Conservation (phyloP, 2,888 invertebrate genomes). For the Nasonovia ribisnigri region DNA sequence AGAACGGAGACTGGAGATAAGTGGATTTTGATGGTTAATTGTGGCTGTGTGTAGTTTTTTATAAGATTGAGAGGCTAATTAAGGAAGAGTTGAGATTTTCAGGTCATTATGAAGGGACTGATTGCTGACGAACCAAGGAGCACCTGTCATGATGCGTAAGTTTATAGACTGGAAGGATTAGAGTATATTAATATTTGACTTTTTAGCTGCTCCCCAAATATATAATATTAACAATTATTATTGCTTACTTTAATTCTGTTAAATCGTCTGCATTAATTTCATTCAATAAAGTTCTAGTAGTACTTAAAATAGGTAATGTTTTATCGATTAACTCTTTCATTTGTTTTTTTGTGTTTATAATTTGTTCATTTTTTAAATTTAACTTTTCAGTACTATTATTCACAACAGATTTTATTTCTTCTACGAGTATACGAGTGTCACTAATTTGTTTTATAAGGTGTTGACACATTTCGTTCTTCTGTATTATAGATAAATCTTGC, state of each 20-base stretch:
- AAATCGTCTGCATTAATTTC: slow-evolving; percentile 40
- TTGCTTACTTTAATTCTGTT: slow-evolving; percentile 45
- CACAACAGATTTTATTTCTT: slow-evolving; percentile 29
- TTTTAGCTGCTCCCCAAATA: too few relatives aligned
- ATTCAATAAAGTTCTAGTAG: background rate
- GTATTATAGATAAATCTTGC: slow-evolving; percentile 31
- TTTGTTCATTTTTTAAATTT: slow-evolving; percentile 15
- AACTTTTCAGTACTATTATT: slow-evolving; percentile 34
- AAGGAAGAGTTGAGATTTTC: too few relatives aligned
- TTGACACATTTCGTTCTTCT: slow-evolving; percentile 22
- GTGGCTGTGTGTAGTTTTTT: too few relatives aligned
- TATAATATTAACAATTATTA: background rate
- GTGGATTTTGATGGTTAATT: too few relatives aligned
- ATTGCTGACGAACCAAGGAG: too few relatives aligned
- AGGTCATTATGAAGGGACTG: too few relatives aligned
- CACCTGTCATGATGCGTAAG: too few relatives aligned
- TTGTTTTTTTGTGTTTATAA: slow-evolving; percentile 22
- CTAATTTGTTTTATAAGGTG: slow-evolving; percentile 25
- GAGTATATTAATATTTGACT: too few relatives aligned
- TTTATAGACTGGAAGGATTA: too few relatives aligned
- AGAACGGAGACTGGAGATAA: too few relatives aligned
- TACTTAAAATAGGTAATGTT: slow-evolving; percentile 41
- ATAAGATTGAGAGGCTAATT: too few relatives aligned
- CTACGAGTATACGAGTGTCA: slow-evolving; percentile 31
- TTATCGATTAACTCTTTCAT: slow-evolving; percentile 15